Evolutionary conservation across 2,888 invertebrate genomes (phyloP).

Genomic region (Willowsia nigromaculata): DNA sequence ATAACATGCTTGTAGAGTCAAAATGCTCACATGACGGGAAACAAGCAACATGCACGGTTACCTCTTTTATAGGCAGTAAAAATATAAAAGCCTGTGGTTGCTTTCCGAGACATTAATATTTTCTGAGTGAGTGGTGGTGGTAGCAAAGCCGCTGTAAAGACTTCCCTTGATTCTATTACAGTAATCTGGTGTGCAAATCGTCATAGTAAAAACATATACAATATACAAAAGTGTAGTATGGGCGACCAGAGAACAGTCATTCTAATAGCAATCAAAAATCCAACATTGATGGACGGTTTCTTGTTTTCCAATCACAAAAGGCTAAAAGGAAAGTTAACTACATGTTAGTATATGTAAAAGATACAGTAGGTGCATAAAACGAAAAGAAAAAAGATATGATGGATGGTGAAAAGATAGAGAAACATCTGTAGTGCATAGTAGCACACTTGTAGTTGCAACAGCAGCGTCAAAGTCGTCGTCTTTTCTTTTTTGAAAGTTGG

Average conservation of each 20-base stretch:
- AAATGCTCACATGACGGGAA: background rate
- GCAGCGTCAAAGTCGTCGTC: background rate
- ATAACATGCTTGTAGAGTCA: background rate
- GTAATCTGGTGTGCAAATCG: background rate
- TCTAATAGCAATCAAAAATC: slow-evolving; percentile 13
- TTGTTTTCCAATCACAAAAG: slow-evolving; percentile 19
- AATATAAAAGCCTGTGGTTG: background rate
- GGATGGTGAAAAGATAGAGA: background rate
- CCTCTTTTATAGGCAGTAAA: slow-evolving; percentile 15
- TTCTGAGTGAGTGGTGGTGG: background rate
- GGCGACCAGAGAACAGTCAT: background rate
- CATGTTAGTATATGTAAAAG: background rate
- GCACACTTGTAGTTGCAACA: background rate
- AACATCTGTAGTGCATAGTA: slow-evolving; percentile 2
- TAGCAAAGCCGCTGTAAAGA: background rate
- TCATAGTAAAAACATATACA: background rate
- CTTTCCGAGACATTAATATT: background rate
- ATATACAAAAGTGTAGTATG: background rate
- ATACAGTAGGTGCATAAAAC: background rate
- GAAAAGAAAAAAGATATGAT: background rate
- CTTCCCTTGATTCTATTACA: background rate
- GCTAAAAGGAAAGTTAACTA: background rate
- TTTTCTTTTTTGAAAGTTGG: background rate
- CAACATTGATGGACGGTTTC: background rate
- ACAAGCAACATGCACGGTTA: background rate